Evolutionary conservation across 2,113 vertebrate genomes (phyloP).

Genomic region (Struthidea cinerea): DNA sequence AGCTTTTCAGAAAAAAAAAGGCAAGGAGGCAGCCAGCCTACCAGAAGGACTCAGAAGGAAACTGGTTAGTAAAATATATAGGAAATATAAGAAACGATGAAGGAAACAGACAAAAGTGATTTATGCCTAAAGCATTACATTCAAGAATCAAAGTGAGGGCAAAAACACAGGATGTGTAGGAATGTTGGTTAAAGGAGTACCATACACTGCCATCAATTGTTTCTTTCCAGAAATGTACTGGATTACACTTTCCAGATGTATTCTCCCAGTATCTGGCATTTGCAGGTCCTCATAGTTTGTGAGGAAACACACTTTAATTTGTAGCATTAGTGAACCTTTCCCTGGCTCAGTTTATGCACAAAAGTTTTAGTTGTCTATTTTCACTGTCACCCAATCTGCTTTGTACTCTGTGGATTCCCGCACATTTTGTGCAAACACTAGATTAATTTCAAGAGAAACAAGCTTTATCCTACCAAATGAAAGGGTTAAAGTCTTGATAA

Average conservation of each 20-base stretch:
- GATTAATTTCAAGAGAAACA: not conserved
- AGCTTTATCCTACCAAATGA: not conserved
- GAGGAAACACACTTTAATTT: not conserved
- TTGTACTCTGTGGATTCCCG: not conserved
- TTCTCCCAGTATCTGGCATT: not conserved
- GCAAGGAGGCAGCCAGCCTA: not conserved
- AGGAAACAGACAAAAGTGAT: not conserved
- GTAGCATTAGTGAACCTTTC: not conserved
- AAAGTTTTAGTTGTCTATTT: not conserved
- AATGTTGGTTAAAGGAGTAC: not conserved
- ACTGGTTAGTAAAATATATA: not conserved
- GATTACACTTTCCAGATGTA: not conserved
- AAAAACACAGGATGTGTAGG: not conserved
- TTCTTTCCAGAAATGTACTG: not conserved
- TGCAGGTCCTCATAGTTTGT: not conserved
- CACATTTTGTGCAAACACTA: not conserved
- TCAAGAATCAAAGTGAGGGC: not conserved
- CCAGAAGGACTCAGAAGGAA: not conserved
- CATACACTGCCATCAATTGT: accelerated
- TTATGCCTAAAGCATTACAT: not conserved
- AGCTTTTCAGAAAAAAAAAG: not conserved
- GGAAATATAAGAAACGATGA: not conserved
- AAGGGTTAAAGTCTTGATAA: not conserved
- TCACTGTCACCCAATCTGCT: not conserved
- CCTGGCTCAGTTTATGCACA: not conserved